Conservation (phyloP, 2,888 invertebrate species). For the Andrena marginata region DNA sequence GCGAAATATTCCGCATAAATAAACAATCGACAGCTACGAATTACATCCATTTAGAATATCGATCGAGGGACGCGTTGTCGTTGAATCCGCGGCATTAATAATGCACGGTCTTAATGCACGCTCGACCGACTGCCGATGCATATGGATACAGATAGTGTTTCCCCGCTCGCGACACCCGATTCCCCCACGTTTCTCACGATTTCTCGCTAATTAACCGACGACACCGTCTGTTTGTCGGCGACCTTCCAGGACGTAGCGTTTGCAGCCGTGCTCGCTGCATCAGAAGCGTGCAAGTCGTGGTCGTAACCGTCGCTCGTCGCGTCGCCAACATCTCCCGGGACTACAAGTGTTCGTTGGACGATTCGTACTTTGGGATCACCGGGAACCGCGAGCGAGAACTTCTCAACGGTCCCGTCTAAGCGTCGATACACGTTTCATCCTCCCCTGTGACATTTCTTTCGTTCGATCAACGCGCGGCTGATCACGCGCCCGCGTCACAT, state of each 20-base stretch:
- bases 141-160: not conserved
- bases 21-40: slow-evolving; percentile 42
- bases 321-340: not conserved
- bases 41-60: slow-evolving; percentile 37
- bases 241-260: not conserved
- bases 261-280: not conserved
- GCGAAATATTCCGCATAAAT: slow-evolving; percentile 53
- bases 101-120: slow-evolving; percentile 10
- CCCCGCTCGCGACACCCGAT: not conserved
- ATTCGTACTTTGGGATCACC: not conserved
- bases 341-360: not conserved
- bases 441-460: not conserved
- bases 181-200: slow-evolving; percentile 50
- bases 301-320: slow-evolving; percentile 20
- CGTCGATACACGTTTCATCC: not conserved
- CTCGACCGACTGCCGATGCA: not conserved
- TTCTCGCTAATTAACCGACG: slow-evolving; percentile 51
- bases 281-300: slow-evolving; percentile 22
- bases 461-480: slow-evolving; percentile 33
- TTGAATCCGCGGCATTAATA: slow-evolving; percentile 26
- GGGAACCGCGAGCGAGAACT: not conserved
- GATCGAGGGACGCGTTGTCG: slow-evolving; percentile 25
- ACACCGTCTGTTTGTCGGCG: slow-evolving; percentile 41
- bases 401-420: not conserved
- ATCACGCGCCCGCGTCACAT: slow-evolving; percentile 29